A percentile compares a stretch with the other conserved stretches of the same genome.
Evolutionary conservation across 2,888 invertebrate genomes (phyloP).

Genomic region (Caenorhabditis sp.): DNA sequence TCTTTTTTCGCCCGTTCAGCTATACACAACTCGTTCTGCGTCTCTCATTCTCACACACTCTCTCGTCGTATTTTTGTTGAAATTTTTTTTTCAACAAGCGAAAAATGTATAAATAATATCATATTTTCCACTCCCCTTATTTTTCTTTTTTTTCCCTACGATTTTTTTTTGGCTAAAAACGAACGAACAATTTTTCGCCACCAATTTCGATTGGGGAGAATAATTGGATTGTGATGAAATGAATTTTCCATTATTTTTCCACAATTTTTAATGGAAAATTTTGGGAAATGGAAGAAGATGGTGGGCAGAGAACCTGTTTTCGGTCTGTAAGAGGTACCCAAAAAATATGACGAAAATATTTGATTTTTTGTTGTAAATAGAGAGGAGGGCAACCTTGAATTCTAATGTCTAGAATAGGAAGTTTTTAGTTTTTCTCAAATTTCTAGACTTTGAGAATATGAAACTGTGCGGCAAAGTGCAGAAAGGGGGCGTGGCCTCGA

Average conservation of each 20-base stretch:
- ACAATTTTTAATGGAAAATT: conserved; percentile 5
- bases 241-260: background rate
- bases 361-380: background rate
- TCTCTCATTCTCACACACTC: conserved; percentile 1
- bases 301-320: background rate
- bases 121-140: conserved; percentile 29
- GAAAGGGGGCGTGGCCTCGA: no score
- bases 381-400: background rate
- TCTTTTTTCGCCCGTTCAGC: conserved; percentile 6
- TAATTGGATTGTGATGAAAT: no score
- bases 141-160: conserved; percentile 1
- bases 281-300: background rate
- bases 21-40: conserved; percentile 32
- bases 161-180: conserved; percentile 20
- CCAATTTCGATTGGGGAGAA: background rate
- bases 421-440: no score
- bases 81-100: conserved; percentile 54
- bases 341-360: background rate
- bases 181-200: background rate
- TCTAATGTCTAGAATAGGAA: background rate
- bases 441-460: no score
- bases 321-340: background rate
- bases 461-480: no score
- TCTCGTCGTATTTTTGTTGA: conserved; percentile 57
- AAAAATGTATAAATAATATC: conserved; percentile 62